Conservation (phyloP, 1,140 invertebrate species). For the Penaeus indicus region DNA sequence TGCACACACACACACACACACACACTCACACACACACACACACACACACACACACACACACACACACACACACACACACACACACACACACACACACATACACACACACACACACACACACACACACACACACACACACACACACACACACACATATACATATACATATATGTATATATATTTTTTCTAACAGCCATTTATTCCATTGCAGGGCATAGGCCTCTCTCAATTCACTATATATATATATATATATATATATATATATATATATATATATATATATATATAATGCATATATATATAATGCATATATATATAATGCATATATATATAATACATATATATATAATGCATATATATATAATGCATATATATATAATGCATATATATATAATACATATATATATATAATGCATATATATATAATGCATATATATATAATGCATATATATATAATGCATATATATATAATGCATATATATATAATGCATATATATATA, state of each 20-base stretch:
- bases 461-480: too few species aligned
- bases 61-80: neutral
- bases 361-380: slow-evolving; percentile 10
- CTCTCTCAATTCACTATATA: too few species aligned
- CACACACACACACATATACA: neutral
- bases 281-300: too few species aligned
- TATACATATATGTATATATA: neutral
- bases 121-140: neutral
- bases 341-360: neutral
- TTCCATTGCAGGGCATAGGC: too few species aligned
- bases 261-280: too few species aligned
- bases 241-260: too few species aligned
- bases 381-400: neutral
- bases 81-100: neutral
- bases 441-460: neutral
- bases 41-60: neutral
- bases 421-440: neutral
- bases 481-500: neutral
- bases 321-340: too few species aligned
- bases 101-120: neutral
- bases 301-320: too few species aligned
- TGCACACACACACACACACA: neutral
- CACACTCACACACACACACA: neutral
- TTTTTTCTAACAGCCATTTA: too few species aligned
- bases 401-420: neutral